phyloP scores from a whole-genome alignment of 2,888 invertebrate genomes.

The Diogma glabrata region DNA sequence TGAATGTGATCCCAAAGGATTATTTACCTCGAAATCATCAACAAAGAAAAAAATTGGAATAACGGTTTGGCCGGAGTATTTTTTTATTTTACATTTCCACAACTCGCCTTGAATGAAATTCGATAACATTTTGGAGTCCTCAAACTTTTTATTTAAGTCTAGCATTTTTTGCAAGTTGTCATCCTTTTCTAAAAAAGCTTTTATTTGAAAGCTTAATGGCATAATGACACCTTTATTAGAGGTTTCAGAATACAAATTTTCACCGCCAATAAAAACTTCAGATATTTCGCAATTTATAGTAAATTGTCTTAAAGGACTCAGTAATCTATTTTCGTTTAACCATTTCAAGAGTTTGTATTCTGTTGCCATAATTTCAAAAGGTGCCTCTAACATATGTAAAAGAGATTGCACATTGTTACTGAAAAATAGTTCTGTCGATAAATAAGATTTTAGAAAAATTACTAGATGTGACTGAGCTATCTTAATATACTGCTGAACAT shows the following conservation, averaged over 20 bases:
- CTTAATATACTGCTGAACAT: too few relatives aligned
- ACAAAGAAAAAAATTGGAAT: constrained; percentile 8
- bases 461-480: too few relatives aligned
- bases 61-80: constrained; percentile 3
- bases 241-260: neutral
- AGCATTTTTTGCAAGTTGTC: neutral
- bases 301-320: constrained; percentile 8
- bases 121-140: neutral
- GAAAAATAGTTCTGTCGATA: too few relatives aligned
- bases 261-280: neutral
- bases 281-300: constrained; percentile 8
- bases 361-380: too few relatives aligned
- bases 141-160: too few relatives aligned
- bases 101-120: constrained; percentile 12
- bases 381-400: too few relatives aligned
- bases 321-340: constrained; percentile 6
- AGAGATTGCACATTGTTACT: too few relatives aligned
- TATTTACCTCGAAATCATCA: constrained; percentile 4
- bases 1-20: constrained; percentile 12
- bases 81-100: constrained; percentile 10
- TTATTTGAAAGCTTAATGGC: constrained; percentile 12
- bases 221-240: constrained; percentile 12
- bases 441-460: too few relatives aligned
- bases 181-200: constrained; percentile 12
- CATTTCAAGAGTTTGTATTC: constrained; percentile 10